Evolutionary conservation across 1,140 invertebrate species (phyloP).

Genomic region (Bombus affinis): DNA sequence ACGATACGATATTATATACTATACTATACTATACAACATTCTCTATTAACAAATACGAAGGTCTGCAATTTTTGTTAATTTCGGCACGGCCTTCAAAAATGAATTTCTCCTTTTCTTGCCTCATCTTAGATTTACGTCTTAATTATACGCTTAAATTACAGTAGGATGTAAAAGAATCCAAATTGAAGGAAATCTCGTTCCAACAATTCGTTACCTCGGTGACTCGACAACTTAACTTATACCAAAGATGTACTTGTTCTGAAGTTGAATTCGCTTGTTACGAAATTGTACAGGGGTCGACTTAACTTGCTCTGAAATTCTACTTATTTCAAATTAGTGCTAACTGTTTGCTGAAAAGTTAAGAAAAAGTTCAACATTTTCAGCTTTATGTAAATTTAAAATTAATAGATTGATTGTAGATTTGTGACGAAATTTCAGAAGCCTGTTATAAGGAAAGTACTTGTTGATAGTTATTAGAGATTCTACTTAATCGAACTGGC

Average conservation of each 20-base stretch:
- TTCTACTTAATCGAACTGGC: not conserved
- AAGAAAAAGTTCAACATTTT: conserved; percentile 16
- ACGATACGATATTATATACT: not conserved
- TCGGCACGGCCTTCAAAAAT: too few relatives aligned
- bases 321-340: conserved; percentile 14
- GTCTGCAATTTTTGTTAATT: not conserved
- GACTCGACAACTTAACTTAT: conserved; percentile 24
- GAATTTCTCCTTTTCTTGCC: not conserved
- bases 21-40: too few relatives aligned
- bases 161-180: not conserved
- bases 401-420: not conserved
- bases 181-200: conserved; percentile 11
- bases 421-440: not conserved
- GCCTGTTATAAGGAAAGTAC: too few relatives aligned
- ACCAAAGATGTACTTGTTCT: conserved; percentile 23
- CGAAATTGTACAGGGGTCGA: conserved; percentile 19
- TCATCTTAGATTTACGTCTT: too few relatives aligned
- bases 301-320: conserved; percentile 22
- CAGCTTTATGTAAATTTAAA: conserved; percentile 2
- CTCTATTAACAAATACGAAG: not conserved
- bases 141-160: not conserved
- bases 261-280: conserved; percentile 34
- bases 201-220: conserved; percentile 12
- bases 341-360: conserved; percentile 19
- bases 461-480: not conserved